These are phyloP conservation scores for Tetragonula carbonaria DNA, from an alignment of 2,888 invertebrate genomes.

Conservation along the genomic window DNA sequence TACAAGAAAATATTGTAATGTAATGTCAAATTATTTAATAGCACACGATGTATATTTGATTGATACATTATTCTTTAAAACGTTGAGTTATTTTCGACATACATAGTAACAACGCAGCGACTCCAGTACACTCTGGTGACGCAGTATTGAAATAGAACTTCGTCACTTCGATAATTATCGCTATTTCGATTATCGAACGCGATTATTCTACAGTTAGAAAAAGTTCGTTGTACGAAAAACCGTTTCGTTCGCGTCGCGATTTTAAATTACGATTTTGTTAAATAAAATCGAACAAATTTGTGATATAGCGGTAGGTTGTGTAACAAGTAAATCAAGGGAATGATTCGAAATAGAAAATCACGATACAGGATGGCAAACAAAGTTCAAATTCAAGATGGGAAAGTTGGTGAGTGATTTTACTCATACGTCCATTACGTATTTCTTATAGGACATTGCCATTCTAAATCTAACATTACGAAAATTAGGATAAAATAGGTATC, in stretches of 20 bases:
- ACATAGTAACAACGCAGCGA: not conserved
- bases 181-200: constrained; percentile 17
- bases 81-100: not conserved
- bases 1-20: constrained; percentile 12
- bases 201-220: not conserved
- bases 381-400: not conserved
- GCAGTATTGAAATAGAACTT: not conserved
- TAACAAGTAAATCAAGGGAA: not conserved
- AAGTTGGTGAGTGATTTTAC: constrained; percentile 1
- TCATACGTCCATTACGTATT: not conserved
- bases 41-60: not conserved
- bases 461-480: not conserved
- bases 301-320: not conserved
- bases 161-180: constrained; percentile 20
- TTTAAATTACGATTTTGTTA: not conserved
- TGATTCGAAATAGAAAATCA: not conserved
- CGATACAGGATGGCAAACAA: not conserved
- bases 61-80: not conserved
- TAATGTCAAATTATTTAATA: constrained; percentile 1
- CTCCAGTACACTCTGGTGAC: not conserved
- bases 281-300: not conserved
- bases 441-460: not conserved
- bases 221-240: not conserved
- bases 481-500: not conserved
- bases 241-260: not conserved